phyloP scores from a whole-genome alignment of 53 echinoderm and acorn worm genomes.

The Luidia sarsii region DNA sequence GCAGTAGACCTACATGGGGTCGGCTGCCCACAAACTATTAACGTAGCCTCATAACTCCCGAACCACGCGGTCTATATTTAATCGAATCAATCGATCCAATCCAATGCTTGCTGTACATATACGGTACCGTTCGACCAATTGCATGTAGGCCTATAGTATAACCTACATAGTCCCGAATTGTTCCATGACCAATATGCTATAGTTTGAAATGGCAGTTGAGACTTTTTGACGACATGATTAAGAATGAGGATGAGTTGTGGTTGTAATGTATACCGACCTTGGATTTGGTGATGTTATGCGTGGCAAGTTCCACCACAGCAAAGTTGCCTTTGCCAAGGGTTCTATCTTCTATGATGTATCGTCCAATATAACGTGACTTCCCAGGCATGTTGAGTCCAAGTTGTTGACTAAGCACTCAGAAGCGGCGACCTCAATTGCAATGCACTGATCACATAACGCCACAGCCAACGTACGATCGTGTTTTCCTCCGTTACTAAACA shows the following conservation, averaged over 20 bases:
- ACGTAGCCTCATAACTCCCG: too few relatives aligned
- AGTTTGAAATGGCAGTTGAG: not conserved
- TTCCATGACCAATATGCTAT: too few relatives aligned
- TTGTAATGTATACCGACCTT: conserved; percentile 71
- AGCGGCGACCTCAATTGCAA: too few relatives aligned
- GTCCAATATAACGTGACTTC: conserved; percentile 75
- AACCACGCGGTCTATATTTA: too few relatives aligned
- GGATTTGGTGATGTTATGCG: conserved; percentile 79
- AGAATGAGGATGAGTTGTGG: too few relatives aligned
- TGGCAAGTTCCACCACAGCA: conserved; percentile 93
- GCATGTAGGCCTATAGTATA: not conserved
- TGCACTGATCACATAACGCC: too few relatives aligned
- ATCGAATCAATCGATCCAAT: too few relatives aligned
- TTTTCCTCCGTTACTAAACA: conserved; percentile 30
- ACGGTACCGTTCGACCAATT: not conserved
- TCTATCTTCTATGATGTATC: conserved; percentile 80
- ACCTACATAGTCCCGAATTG: not conserved
- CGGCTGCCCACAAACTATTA: too few relatives aligned
- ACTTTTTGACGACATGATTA: not conserved
- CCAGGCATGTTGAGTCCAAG: conserved; percentile 46
- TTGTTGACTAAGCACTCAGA: too few relatives aligned
- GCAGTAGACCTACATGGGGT: too few relatives aligned
- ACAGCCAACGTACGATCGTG: not conserved
- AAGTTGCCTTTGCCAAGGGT: conserved; percentile 98
- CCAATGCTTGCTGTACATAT: too few relatives aligned